Evolutionary conservation across 1,140 invertebrate species (phyloP), one percentile per base, ranked within the genome.

Genomic region (Ephestia elutella): DNA sequence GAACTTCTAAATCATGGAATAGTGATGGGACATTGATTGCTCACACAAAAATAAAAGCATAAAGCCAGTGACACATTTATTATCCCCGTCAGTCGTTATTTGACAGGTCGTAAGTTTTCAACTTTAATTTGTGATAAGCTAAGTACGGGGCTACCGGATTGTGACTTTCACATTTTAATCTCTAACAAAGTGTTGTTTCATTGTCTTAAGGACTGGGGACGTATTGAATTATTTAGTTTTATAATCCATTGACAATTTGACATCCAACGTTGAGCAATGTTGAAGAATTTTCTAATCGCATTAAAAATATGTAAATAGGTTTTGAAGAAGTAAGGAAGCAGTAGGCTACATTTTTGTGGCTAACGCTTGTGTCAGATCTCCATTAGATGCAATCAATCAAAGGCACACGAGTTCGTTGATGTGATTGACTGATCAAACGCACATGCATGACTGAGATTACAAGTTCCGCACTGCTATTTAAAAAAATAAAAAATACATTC

Each of bases 41-140:
- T 63, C 60, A 57, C 25, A 49, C 35, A 54, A 59, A 59, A 73
- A 76, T 73, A 76, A 68, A 63, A 69, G 71, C 72, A 76, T 76
- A 75, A 76, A 68, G 54, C 50, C 66, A 69, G 62, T 82, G 80
- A 86, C 80, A 86, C 80, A 81, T 83, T 86, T 84, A 86, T 86
- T 81, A 82, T 70, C 55, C 66, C 71, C 75, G 81, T 82, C 80
- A 84, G 44, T 70, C 55, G 62, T 32, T 57, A 56, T 66, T 60
- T 81, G 80, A 86, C 79, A 80, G 78, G 59, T 70, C 71, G 68
- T 82, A 81, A 78, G 73, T 82, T 82, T 72, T 51, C 55, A 76
- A 73, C 63, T 71, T 73, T 84, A 83, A 83, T 84, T 84, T 80
- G 78, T 86, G 75, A 86, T 86, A 82, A 85, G 75, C 66, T 61